phyloP scores from a whole-genome alignment of 1,140 invertebrate genomes.

The Atta texana region DNA sequence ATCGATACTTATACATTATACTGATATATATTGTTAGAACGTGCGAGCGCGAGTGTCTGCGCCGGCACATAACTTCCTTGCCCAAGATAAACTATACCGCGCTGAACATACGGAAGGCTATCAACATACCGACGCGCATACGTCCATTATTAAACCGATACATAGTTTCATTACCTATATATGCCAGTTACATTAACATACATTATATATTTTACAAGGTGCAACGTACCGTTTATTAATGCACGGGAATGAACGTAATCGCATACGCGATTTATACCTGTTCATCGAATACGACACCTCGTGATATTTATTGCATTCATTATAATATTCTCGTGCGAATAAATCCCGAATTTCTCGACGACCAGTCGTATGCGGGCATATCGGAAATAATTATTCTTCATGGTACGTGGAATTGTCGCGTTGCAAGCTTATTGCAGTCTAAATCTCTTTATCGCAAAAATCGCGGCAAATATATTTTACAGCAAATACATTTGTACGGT shows the following conservation, averaged over 20 bases:
- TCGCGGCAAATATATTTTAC: neutral
- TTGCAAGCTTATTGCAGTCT: neutral
- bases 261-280: slow-evolving; percentile 17
- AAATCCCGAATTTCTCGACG: slow-evolving; percentile 40
- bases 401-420: neutral
- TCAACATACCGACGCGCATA: slow-evolving; percentile 17
- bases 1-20: slow-evolving; percentile 45
- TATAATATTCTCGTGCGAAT: slow-evolving; percentile 16
- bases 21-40: slow-evolving; percentile 44
- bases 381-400: slow-evolving; percentile 35
- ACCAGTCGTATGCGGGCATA: neutral
- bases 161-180: slow-evolving; percentile 38
- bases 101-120: slow-evolving; percentile 34
- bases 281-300: slow-evolving; percentile 33
- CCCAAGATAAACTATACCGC: slow-evolving; percentile 30
- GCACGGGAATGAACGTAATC: neutral
- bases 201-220: slow-evolving; percentile 31
- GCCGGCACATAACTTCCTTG: slow-evolving; percentile 40
- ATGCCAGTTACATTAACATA: slow-evolving; percentile 35
- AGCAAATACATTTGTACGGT: neutral
- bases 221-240: slow-evolving; percentile 39
- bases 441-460: slow-evolving; percentile 27
- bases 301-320: slow-evolving; percentile 48
- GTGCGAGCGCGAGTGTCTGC: slow-evolving; percentile 20
- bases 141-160: slow-evolving; percentile 50